Conservation (phyloP, 30 jellyfish, hydroid and myxozoan species). For the Calvadosia cruxmelitensis region DNA sequence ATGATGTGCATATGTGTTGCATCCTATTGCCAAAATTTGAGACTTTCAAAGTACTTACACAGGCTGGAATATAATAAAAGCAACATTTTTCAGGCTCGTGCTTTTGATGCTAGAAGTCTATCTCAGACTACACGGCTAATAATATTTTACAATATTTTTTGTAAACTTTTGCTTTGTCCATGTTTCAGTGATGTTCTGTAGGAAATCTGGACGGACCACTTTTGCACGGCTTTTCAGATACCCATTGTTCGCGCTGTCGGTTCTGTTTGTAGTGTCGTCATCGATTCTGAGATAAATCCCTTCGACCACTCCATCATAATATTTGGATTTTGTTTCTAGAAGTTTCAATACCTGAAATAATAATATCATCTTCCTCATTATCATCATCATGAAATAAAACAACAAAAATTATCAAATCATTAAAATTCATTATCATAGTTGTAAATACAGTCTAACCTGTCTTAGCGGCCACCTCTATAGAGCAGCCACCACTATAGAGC, state of each 20-base stretch:
- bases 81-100: too few relatives aligned
- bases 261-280: constrained; percentile 3
- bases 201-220: constrained; percentile 75
- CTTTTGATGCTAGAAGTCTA: too few relatives aligned
- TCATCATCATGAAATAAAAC: not conserved
- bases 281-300: constrained; percentile 52
- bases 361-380: not conserved
- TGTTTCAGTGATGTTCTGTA: constrained; percentile 65
- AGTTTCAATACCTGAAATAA: constrained; percentile 40
- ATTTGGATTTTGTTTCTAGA: constrained; percentile 50
- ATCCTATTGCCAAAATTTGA: too few relatives aligned
- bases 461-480: too few relatives aligned
- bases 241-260: not conserved
- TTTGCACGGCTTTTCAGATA: constrained; percentile 33
- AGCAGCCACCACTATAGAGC: too few relatives aligned
- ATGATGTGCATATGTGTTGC: too few relatives aligned
- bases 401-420: not conserved
- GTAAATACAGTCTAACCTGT: too few relatives aligned
- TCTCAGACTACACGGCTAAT: too few relatives aligned
- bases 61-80: too few relatives aligned
- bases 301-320: constrained; percentile 80
- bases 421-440: too few relatives aligned
- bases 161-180: constrained; percentile 83
- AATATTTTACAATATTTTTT: constrained; percentile 30
- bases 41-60: too few relatives aligned